These are phyloP conservation scores for Microchirus variegatus DNA, from an alignment of 2,797 vertebrate species.

Conservation along the genomic window DNA sequence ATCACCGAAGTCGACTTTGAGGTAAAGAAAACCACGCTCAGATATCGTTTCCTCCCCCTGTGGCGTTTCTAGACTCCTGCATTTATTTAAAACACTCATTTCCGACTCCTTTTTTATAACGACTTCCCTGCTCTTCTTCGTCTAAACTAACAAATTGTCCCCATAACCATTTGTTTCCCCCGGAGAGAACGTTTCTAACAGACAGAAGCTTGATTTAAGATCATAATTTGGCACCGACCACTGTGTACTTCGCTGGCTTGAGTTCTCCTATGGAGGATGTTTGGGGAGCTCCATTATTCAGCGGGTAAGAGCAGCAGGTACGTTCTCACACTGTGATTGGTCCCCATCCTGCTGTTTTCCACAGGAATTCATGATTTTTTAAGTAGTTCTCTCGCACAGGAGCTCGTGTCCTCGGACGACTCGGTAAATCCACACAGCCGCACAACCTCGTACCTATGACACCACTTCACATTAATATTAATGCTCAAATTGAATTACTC, in stretches of 20 bases:
- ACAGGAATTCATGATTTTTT: constrained; percentile 23
- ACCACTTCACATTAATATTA: constrained; percentile 40
- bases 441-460: constrained; percentile 28
- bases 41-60: no score
- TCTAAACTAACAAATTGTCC: no score
- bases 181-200: constrained; percentile 8
- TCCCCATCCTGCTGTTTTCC: constrained; percentile 30
- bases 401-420: constrained; percentile 27
- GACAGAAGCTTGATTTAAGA: constrained; percentile 23
- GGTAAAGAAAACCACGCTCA: no score
- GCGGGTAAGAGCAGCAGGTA: constrained; percentile 38
- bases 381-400: constrained; percentile 8
- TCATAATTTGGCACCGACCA: constrained; percentile 6
- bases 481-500: constrained; percentile 32
- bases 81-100: no score
- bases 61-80: no score
- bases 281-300: constrained; percentile 51
- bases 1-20: no score
- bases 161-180: not conserved
- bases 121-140: no score
- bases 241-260: constrained; percentile 22
- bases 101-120: no score
- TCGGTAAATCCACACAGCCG: constrained; percentile 9
- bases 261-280: constrained; percentile 38
- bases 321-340: constrained; percentile 24